Conservation (phyloP, 2,113 vertebrate genomes). For the Ammospiza nelsoni region DNA sequence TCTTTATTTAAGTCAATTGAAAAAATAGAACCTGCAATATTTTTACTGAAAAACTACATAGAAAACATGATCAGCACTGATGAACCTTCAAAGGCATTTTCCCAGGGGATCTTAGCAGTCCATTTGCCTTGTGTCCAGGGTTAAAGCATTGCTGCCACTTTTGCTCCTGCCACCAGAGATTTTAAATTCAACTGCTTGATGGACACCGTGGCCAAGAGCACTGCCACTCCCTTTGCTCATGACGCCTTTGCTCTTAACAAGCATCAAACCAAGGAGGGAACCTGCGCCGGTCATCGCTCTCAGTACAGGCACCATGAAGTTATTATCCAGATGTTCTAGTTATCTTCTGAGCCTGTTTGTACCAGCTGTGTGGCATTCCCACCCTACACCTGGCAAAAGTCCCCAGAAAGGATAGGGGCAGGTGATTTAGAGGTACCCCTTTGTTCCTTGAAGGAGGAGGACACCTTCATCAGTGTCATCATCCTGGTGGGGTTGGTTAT, state of each 20-base stretch:
- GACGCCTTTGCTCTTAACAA: background rate
- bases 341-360: background rate
- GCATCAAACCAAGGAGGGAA: background rate
- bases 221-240: accelerated
- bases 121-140: background rate
- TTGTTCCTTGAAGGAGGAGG: background rate
- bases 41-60: background rate
- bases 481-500: background rate
- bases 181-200: background rate
- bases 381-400: background rate
- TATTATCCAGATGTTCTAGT: background rate
- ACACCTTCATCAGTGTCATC: too few relatives aligned
- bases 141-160: background rate
- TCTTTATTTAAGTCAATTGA: background rate
- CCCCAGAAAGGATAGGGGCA: background rate
- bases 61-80: background rate
- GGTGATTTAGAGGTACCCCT: background rate
- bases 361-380: background rate
- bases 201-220: background rate
- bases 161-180: background rate
- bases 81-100: background rate
- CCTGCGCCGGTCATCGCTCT: background rate
- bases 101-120: background rate
- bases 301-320: background rate
- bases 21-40: background rate